Conservation (phyloP, 1,140 invertebrate genomes). For the Chionoecetes opilio region DNA sequence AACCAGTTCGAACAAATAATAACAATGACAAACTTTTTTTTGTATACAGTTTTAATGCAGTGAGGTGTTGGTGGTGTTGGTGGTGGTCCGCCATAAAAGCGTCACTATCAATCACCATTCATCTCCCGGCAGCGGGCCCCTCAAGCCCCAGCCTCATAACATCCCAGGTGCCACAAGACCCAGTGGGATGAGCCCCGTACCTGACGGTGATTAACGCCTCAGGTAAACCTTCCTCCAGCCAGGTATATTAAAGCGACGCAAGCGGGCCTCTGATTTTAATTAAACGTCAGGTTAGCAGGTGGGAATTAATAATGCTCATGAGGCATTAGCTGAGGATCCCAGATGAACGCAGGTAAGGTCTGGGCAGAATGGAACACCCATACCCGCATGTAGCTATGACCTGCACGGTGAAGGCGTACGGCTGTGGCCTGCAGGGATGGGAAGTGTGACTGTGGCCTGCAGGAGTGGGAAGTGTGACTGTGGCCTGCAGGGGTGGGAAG, state of each 20-base stretch:
- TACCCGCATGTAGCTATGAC: not conserved
- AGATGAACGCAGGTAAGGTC: not conserved
- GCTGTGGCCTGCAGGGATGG: not conserved
- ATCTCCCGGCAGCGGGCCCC: not conserved
- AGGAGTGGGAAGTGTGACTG: not conserved
- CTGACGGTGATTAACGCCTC: constrained; percentile 14
- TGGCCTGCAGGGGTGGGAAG: not conserved
- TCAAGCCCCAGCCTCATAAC: not conserved
- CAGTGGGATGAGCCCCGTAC: not conserved
- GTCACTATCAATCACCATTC: constrained; percentile 33
- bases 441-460: not conserved
- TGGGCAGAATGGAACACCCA: not conserved
- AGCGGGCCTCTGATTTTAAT: constrained; percentile 55
- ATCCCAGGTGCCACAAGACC: not conserved
- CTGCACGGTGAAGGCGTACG: not conserved
- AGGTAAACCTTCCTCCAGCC: not conserved
- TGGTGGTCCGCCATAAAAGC: not conserved
- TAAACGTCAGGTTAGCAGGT: constrained; percentile 51
- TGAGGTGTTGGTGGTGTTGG: too few relatives aligned
- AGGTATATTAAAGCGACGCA: constrained; percentile 29
- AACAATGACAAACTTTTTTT: too few relatives aligned
- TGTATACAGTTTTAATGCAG: too few relatives aligned
- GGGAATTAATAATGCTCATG: constrained; percentile 25
- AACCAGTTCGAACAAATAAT: too few relatives aligned
- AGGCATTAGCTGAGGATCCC: not conserved